phyloP scores from a whole-genome alignment of 2,888 invertebrate genomes.

The Zootermopsis nevadensis region DNA sequence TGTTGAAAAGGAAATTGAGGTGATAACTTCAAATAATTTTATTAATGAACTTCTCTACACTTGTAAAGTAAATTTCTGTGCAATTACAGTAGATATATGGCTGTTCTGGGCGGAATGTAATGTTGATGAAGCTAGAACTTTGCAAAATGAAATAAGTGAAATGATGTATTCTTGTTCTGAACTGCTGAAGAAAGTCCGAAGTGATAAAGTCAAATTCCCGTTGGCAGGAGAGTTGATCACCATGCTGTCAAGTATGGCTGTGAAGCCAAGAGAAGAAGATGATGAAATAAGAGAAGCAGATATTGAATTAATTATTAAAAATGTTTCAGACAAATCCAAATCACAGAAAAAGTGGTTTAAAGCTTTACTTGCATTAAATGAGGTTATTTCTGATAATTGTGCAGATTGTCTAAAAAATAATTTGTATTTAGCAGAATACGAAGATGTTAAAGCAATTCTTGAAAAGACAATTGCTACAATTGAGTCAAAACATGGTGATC shows the following conservation, averaged over 20 bases:
- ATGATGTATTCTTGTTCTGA: constrained; percentile 44
- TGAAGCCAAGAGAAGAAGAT: constrained; percentile 51
- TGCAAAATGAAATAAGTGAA: constrained; percentile 49
- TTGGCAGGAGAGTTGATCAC: constrained; percentile 32
- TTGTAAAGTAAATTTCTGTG: constrained; percentile 23
- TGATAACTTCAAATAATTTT: not conserved
- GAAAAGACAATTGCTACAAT: constrained; percentile 20
- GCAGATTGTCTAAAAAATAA: constrained; percentile 40
- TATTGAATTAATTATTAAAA: constrained; percentile 42
- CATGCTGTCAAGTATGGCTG: constrained; percentile 42
- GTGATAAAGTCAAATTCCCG: not conserved
- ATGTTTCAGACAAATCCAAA: constrained; percentile 43
- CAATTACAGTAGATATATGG: constrained; percentile 48
- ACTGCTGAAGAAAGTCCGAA: not conserved
- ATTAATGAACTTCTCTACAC: constrained; percentile 14
- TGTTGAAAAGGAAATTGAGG: not conserved
- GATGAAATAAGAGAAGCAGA: constrained; percentile 52
- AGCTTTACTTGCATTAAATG: constrained; percentile 43
- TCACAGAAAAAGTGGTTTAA: constrained; percentile 50
- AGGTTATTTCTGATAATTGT: constrained; percentile 40
- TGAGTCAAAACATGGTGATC: not conserved
- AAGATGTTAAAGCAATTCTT: constrained; percentile 44
- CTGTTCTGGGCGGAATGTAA: constrained; percentile 43
- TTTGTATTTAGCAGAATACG: constrained; percentile 45
- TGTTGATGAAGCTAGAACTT: constrained; percentile 34